Percentiles rank a stretch among this genome's conserved stretches.
Evolutionary conservation across 2,888 invertebrate genomes (phyloP).

Genomic region (Physocephala rufipes): DNA sequence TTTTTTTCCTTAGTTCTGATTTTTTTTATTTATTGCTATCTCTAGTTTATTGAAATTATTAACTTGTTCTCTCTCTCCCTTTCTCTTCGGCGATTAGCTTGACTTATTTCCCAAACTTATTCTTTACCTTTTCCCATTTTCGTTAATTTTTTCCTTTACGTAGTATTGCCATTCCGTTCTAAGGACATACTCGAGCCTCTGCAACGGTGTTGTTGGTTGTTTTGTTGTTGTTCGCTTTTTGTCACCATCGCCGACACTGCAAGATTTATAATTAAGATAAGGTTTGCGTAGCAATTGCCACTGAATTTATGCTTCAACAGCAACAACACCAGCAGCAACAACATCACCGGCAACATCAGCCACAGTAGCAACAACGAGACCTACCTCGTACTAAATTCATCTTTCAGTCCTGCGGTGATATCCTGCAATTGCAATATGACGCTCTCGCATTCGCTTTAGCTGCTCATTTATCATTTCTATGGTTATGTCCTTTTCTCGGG

Average conservation of each 20-base stretch:
- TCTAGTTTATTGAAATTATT: conserved; percentile 4
- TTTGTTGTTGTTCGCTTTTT: background rate
- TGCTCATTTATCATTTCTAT: conserved; percentile 33
- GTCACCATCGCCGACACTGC: background rate
- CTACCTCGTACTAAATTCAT: background rate
- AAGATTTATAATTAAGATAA: conserved; percentile 37
- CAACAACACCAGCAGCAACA: conserved; percentile 11
- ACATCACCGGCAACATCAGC: background rate
- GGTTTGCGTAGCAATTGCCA: conserved; percentile 32
- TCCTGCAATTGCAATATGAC: background rate
- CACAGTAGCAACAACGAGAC: conserved; percentile 8
- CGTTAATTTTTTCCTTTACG: background rate
- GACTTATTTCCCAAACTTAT: conserved; percentile 3
- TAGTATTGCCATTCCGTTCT: no score
- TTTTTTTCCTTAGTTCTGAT: background rate
- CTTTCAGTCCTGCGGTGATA: conserved; percentile 2
- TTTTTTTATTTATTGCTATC: background rate
- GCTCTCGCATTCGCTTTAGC: background rate
- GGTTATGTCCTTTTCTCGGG: no score
- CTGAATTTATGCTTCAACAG: conserved; percentile 30
- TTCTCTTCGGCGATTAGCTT: background rate
- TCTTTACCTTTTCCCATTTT: background rate
- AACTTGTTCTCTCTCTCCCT: background rate
- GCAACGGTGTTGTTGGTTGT: background rate
- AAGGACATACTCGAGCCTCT: no score